These are phyloP conservation scores for Torymus texanus DNA, from an alignment of 2,888 invertebrate genomes.

Conservation along the genomic window DNA sequence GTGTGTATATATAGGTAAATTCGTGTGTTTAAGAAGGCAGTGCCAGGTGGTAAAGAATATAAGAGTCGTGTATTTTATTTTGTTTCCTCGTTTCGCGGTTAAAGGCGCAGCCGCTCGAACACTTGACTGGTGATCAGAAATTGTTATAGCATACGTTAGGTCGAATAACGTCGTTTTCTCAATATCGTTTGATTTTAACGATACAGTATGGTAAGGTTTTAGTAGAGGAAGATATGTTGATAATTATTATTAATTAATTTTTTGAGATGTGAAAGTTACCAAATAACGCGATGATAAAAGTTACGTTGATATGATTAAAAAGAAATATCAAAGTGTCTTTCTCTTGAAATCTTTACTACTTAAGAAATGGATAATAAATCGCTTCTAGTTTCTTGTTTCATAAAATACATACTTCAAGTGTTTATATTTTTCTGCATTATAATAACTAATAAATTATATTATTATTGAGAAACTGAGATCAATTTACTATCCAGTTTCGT, in stretches of 20 bases:
- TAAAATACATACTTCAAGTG: no score
- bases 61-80: slow-evolving; percentile 28
- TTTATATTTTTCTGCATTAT: no score
- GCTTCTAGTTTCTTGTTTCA: not conserved
- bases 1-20: slow-evolving; percentile 47
- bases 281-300: no score
- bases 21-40: slow-evolving; percentile 32
- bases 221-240: no score
- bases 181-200: not conserved
- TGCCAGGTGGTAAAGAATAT: not conserved
- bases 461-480: no score
- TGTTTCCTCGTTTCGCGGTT: slow-evolving; percentile 6
- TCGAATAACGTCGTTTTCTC: not conserved
- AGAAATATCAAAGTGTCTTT: not conserved
- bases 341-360: not conserved
- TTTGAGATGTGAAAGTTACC: no score
- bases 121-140: not conserved
- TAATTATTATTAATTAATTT: no score
- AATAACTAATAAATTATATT: no score
- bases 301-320: no score
- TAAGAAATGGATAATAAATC: not conserved
- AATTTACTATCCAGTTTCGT: no score
- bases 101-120: slow-evolving; percentile 2
- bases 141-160: not conserved
- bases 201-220: not conserved